phyloP scores from a whole-genome alignment of 2,888 invertebrate genomes.

The Gymnocheta viridis region DNA sequence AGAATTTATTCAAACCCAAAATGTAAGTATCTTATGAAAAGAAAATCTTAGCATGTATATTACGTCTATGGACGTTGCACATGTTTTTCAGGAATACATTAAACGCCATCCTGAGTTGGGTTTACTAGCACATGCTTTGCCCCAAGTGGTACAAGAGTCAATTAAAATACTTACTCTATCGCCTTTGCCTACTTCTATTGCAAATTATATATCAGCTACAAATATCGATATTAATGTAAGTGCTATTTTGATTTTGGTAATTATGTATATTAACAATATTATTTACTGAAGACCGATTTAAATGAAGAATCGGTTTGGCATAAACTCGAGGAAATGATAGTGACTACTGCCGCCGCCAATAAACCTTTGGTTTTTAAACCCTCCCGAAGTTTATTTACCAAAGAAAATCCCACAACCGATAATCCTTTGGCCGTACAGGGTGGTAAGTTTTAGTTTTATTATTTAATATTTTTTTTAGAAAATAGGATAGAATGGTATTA shows the following conservation, averaged over 20 bases:
- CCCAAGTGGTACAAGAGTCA: slow-evolving; percentile 86
- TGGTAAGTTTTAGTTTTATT: slow-evolving; percentile 81
- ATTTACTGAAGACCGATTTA: slow-evolving; percentile 75
- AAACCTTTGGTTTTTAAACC: slow-evolving; percentile 90
- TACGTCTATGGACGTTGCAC: too few relatives aligned
- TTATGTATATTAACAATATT: background rate
- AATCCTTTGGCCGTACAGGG: slow-evolving; percentile 89
- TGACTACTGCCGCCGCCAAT: slow-evolving; percentile 87
- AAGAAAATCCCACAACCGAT: slow-evolving; percentile 85
- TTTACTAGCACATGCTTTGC: slow-evolving; percentile 88
- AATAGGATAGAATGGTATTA: too few relatives aligned
- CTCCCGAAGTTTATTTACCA: slow-evolving; percentile 88
- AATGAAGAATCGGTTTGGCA: slow-evolving; percentile 85
- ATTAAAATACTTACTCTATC: slow-evolving; percentile 86
- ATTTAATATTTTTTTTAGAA: background rate
- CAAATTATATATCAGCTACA: slow-evolving; percentile 78
- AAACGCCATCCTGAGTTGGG: slow-evolving; percentile 78
- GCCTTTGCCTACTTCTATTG: slow-evolving; percentile 75
- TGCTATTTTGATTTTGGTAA: background rate
- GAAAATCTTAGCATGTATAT: background rate
- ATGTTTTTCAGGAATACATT: slow-evolving; percentile 76
- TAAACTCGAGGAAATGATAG: slow-evolving; percentile 89
- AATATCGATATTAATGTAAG: slow-evolving; percentile 79
- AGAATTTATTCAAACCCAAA: slow-evolving; percentile 93
- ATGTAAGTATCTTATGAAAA: slow-evolving; percentile 83